Evolutionary conservation across 1,140 invertebrate species (phyloP), one percentile per base, ranked within the genome.

Genomic region (Caenorhabditis latens): DNA sequence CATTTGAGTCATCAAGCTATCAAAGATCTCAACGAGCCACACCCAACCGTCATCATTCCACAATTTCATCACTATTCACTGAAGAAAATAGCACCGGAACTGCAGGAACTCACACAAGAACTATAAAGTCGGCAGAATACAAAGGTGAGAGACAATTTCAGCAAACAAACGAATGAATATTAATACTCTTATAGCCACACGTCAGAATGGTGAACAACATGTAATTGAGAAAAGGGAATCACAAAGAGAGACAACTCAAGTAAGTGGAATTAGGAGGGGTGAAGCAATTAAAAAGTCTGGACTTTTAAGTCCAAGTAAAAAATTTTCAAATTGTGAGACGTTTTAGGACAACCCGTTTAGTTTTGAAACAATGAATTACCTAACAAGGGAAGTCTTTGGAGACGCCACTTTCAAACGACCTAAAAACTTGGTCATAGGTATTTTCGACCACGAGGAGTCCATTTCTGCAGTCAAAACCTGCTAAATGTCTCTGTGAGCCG

Each of bases 21-120:
- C 71, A 79, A 71, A 71, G 46, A 43, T 19, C 65, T 32, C 46
- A 50, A 79, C 19, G 46, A 13, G 46, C 46, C 32, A 79, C 43
- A 50, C 65, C 71, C 21, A 79, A n/a, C 5, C 71, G 71, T 50
- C 71, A 79, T 50, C 46, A 79, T 9, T 79, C 71, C 7, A 79
- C 71, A 24, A 50, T 79, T 24, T 79, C 46, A 32, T 79, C 71
- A 24, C n/a, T 50, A 5, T 79, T 79, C n/a, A 24, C 46, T 11
- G 71, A 79, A 24, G 71, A 79, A 79, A 79, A 79, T 53, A 50
- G n/a, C 71, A 24, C 71, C 71, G 71, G 71, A 79, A 79, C 9
- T 50, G 71, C 6, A 9, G 71, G 46, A 79, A 79, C 19, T 79
- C 43, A 53, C 7, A 50, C 71, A 24, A 79, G 46, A 79, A 79